These are phyloP conservation scores for Pseudococcus longispinus DNA, from an alignment of 2,888 invertebrate species.

Conservation along the genomic window DNA sequence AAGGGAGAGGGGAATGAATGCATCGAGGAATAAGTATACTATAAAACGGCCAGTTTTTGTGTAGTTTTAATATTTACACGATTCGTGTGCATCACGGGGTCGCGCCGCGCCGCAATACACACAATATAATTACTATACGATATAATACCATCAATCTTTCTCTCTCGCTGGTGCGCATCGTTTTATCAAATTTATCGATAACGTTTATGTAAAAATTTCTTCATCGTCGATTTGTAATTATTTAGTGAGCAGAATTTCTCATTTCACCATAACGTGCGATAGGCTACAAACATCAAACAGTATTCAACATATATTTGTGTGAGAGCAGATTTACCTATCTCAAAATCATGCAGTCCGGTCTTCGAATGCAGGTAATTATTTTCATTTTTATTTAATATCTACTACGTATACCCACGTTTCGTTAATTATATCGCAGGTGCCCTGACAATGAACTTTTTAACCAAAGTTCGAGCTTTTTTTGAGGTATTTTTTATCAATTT, in stretches of 20 bases:
- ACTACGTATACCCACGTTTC: too few species aligned
- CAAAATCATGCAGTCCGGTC: slow-evolving; percentile 39
- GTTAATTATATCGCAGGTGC: background rate
- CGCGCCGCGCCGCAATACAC: background rate
- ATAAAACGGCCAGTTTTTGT: background rate
- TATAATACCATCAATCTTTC: background rate
- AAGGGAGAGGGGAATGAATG: background rate
- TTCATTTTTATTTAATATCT: background rate
- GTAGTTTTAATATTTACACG: background rate
- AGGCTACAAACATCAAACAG: slow-evolving; percentile 28
- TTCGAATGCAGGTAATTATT: slow-evolving; percentile 45
- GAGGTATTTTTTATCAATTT: background rate
- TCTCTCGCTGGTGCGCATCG: background rate
- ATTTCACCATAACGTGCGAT: slow-evolving; percentile 10
- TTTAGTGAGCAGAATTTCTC: slow-evolving; percentile 19
- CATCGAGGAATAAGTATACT: background rate
- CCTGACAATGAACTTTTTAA: slow-evolving; percentile 3
- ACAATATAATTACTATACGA: slow-evolving; percentile 2
- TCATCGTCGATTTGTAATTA: slow-evolving; percentile 20
- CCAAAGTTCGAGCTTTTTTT: background rate
- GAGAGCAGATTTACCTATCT: background rate
- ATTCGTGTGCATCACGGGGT: background rate
- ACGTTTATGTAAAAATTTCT: slow-evolving; percentile 21
- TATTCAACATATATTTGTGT: background rate
- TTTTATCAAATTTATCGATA: slow-evolving; percentile 36